Conservation (phyloP, 2,797 vertebrate species). For the Gymnothorax reevesii region DNA sequence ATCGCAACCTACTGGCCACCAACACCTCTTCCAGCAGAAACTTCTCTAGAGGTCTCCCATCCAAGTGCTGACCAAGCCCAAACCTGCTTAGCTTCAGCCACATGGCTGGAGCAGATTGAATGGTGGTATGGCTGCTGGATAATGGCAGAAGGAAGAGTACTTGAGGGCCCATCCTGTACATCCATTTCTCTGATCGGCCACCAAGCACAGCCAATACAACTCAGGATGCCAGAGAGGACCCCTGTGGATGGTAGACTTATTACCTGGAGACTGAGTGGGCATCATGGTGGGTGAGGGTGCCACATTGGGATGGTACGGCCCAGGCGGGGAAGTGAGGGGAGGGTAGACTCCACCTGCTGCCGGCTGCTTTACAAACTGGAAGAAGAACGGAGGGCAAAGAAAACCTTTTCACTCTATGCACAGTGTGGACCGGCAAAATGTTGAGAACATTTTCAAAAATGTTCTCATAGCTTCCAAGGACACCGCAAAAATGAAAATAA, state of each 20-base stretch:
- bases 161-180: constrained; percentile 57
- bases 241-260: constrained; percentile 21
- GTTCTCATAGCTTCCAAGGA: not conserved
- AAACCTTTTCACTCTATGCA: not conserved
- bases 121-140: too few species aligned
- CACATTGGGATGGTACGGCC: constrained; percentile 89
- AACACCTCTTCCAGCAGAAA: too few species aligned
- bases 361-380: constrained; percentile 76
- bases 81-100: too few species aligned
- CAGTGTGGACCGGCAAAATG: not conserved
- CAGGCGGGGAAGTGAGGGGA: constrained; percentile 92
- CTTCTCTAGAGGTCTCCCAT: too few species aligned
- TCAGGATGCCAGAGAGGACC: not conserved
- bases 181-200: constrained; percentile 30
- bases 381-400: constrained; percentile 1
- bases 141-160: too few species aligned
- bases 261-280: constrained; percentile 94
- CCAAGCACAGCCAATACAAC: not conserved
- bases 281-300: constrained; percentile 96
- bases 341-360: constrained; percentile 84
- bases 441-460: too few species aligned
- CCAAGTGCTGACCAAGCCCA: too few species aligned
- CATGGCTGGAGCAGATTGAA: too few species aligned
- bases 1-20: too few species aligned
- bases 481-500: too few species aligned